These are phyloP conservation scores for Drosophila meridionalis DNA, from an alignment of 2,888 invertebrate genomes.

Conservation along the genomic window DNA sequence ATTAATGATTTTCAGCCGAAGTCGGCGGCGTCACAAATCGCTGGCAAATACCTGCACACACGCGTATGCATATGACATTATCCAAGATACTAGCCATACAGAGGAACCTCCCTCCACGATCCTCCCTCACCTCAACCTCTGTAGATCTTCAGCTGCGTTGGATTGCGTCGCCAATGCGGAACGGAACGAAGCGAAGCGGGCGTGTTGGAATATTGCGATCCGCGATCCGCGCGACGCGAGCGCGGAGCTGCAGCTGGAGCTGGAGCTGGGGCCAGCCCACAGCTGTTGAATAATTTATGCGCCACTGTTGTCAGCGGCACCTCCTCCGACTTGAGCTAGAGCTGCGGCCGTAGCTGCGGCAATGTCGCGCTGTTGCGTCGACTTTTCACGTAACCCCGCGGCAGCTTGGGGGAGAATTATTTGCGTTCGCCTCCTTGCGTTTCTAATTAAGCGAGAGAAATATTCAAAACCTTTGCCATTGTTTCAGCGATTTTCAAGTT, in stretches of 20 bases:
- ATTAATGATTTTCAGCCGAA: conserved; percentile 62
- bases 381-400: conserved; percentile 33
- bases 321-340: conserved; percentile 42
- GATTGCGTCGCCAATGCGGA: conserved; percentile 75
- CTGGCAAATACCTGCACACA: conserved; percentile 60
- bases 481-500: conserved; percentile 77
- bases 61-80: conserved; percentile 72
- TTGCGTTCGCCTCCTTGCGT: conserved; percentile 77
- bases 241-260: background rate
- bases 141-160: conserved; percentile 49
- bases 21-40: conserved; percentile 61
- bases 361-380: conserved; percentile 43
- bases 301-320: conserved; percentile 68
- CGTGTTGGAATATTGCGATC: conserved; percentile 27
- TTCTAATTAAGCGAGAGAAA: conserved; percentile 82
- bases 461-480: conserved; percentile 82
- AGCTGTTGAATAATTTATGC: conserved; percentile 76
- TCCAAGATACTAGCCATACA: conserved; percentile 40
- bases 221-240: background rate
- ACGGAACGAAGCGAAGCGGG: conserved; percentile 36
- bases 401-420: conserved; percentile 59
- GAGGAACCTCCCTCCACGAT: background rate
- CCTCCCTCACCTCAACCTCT: conserved; percentile 2
- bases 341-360: conserved; percentile 24
- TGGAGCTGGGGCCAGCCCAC: conserved; percentile 34